A percentile compares a stretch with the other conserved stretches of the same genome.
Evolutionary conservation across 2,113 vertebrate genomes (phyloP).

Genomic region (Sprattus sprattus): DNA sequence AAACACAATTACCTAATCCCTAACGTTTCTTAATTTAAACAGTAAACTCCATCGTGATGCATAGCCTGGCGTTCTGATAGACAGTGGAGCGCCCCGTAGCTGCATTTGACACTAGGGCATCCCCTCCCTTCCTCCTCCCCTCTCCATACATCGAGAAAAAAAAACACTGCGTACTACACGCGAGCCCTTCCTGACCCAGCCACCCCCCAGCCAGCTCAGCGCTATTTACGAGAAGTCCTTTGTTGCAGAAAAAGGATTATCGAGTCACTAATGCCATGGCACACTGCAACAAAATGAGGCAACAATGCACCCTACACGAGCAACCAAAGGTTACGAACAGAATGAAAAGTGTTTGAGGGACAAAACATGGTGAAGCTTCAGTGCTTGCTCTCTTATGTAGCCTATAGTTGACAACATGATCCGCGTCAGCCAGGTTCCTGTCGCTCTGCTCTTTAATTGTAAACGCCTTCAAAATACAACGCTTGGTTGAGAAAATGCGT

Average conservation of each 20-base stretch:
- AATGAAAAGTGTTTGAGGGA: slow-evolving; percentile 15
- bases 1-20: slow-evolving; percentile 61
- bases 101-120: slow-evolving; percentile 1
- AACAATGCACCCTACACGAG: slow-evolving; percentile 45
- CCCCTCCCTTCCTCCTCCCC: slow-evolving; percentile 23
- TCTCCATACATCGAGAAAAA: slow-evolving; percentile 15
- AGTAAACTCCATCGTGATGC: background rate
- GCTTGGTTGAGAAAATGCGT: background rate
- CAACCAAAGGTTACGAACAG: slow-evolving; percentile 29
- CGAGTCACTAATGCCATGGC: slow-evolving; percentile 59
- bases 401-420: slow-evolving; percentile 54
- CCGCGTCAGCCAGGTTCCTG: background rate
- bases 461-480: background rate
- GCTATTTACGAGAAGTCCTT: slow-evolving; percentile 71
- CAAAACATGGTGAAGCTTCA: slow-evolving; percentile 7
- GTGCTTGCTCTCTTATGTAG: slow-evolving; percentile 15
- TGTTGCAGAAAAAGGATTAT: slow-evolving; percentile 74
- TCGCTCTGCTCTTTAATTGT: background rate
- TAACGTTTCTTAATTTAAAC: slow-evolving; percentile 48
- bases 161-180: slow-evolving; percentile 27
- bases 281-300: slow-evolving; percentile 55
- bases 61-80: background rate
- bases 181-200: slow-evolving; percentile 42
- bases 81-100: background rate
- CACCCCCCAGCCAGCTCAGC: slow-evolving; percentile 56